Evolutionary conservation across 2,888 invertebrate species (phyloP).

Genomic region (Plagodis dolabraria): DNA sequence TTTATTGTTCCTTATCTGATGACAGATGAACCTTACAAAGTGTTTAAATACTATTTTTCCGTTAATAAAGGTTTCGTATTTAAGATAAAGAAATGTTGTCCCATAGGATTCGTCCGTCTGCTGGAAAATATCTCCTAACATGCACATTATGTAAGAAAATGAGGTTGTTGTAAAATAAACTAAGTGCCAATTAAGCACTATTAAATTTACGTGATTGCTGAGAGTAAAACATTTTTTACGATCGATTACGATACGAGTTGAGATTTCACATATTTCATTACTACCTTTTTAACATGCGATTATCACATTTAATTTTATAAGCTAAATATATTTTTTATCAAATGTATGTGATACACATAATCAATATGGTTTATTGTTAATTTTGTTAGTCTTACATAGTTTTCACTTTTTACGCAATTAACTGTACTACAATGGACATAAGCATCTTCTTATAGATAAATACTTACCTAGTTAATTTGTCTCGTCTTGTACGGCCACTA

Average conservation of each 20-base stretch:
- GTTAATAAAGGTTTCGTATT: too few species aligned
- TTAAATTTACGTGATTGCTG: constrained; percentile 44
- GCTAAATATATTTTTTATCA: neutral
- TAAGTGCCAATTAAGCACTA: constrained; percentile 38
- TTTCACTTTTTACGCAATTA: constrained; percentile 36
- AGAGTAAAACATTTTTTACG: constrained; percentile 45
- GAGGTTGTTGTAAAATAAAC: constrained; percentile 18
- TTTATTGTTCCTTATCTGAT: too few species aligned
- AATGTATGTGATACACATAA: too few species aligned
- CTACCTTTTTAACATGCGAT: constrained; percentile 23
- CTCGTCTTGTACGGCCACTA: constrained; percentile 71
- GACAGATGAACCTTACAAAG: too few species aligned
- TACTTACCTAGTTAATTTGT: constrained; percentile 71
- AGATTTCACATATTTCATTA: constrained; percentile 46
- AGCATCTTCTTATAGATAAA: constrained; percentile 60
- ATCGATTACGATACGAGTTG: constrained; percentile 40
- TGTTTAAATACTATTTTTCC: too few species aligned
- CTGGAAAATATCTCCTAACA: too few species aligned
- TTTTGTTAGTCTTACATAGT: neutral
- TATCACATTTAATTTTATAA: constrained; percentile 32
- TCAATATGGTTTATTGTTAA: neutral
- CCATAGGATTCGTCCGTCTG: too few species aligned
- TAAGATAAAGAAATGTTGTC: too few species aligned
- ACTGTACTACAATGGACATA: constrained; percentile 30
- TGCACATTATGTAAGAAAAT: neutral